Evolutionary conservation across 1,140 invertebrate genomes (phyloP).

Genomic region (Tenebrio molitor): DNA sequence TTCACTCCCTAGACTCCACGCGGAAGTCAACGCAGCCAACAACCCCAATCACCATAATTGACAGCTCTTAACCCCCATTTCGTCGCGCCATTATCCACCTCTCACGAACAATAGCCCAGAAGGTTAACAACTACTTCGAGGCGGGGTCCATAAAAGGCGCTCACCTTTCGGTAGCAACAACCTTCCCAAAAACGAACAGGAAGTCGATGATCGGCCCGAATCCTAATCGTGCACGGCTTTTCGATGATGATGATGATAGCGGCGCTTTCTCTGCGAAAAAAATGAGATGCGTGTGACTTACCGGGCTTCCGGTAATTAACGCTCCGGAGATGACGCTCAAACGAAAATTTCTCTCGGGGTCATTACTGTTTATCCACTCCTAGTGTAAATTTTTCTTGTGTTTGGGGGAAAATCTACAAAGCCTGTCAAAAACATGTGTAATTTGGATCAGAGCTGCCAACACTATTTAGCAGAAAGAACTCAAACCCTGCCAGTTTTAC

Average conservation of each 20-base stretch:
- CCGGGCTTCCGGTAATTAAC: constrained; percentile 19
- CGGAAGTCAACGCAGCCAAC: no score
- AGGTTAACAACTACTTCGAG: constrained; percentile 26
- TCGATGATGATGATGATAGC: no score
- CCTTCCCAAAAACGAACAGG: no score
- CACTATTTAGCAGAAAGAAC: no score
- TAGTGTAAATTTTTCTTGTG: constrained; percentile 9
- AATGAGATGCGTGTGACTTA: constrained; percentile 7
- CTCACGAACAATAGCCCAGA: constrained; percentile 19
- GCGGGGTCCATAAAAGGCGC: constrained; percentile 5
- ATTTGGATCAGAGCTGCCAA: no score
- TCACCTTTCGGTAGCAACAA: not conserved
- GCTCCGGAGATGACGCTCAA: no score
- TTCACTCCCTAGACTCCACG: no score
- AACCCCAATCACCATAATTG: not conserved
- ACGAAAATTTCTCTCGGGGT: no score
- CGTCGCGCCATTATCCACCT: not conserved
- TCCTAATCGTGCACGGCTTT: constrained; percentile 13
- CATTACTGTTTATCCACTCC: no score
- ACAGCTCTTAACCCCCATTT: not conserved
- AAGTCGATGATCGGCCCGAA: constrained; percentile 1
- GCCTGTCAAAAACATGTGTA: no score
- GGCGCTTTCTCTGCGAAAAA: constrained; percentile 7
- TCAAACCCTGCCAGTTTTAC: no score
- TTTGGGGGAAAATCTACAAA: no score